Percentiles rank a stretch among this genome's conserved stretches.
Conservation (phyloP, 2,888 invertebrate genomes). For the Agrotis segetum region DNA sequence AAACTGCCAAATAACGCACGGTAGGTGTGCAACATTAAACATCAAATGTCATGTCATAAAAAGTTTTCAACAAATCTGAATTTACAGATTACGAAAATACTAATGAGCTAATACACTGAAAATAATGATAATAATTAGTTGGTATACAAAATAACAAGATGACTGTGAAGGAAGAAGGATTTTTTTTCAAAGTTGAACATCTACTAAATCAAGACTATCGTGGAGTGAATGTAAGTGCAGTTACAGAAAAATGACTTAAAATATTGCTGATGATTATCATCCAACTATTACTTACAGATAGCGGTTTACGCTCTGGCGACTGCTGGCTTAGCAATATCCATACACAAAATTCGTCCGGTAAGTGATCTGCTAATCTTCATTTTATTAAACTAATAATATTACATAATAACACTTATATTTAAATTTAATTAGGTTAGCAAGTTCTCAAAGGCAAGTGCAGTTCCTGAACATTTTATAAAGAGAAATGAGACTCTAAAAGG, state of each 20-base stretch:
- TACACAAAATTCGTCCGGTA: conserved; percentile 92
- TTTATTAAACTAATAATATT: conserved; percentile 71
- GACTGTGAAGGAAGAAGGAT: conserved; percentile 78
- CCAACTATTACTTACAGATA: conserved; percentile 84
- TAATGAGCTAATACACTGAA: conserved; percentile 78
- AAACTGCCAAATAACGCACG: neutral
- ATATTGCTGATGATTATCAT: conserved; percentile 57
- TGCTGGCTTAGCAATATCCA: conserved; percentile 89
- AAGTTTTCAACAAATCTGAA: conserved; percentile 72
- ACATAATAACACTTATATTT: conserved; percentile 78
- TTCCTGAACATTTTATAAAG: conserved; percentile 91
- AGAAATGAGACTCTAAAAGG: conserved; percentile 89
- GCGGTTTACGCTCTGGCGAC: conserved; percentile 91
- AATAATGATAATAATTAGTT: conserved; percentile 77
- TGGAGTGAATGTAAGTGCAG: conserved; percentile 84
- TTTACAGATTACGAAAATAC: conserved; percentile 72
- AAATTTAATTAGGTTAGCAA: conserved; percentile 90
- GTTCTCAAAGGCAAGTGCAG: conserved; percentile 90
- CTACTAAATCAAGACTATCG: conserved; percentile 86
- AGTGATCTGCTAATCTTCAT: conserved; percentile 67
- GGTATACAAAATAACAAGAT: conserved; percentile 72
- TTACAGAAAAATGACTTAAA: conserved; percentile 27
- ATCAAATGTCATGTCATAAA: conserved; percentile 47
- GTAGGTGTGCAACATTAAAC: conserved; percentile 32
- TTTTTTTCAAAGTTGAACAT: conserved; percentile 78